Evolutionary conservation across 92 coral and sea anemone species (phyloP), one percentile per base, ranked within the genome.

Genomic region (Galaxea fascicularis): DNA sequence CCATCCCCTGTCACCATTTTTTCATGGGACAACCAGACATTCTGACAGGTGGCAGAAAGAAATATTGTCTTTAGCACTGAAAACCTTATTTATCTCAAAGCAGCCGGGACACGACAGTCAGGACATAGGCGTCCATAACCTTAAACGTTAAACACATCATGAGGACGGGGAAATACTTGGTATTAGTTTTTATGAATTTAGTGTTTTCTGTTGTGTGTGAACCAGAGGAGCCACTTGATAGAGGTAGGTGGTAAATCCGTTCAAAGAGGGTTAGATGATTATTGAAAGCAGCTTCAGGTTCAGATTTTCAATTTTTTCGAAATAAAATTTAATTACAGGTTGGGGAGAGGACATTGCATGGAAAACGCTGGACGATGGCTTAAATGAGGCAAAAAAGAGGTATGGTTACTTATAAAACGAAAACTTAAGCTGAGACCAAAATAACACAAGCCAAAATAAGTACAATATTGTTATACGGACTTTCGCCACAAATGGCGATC

Each of bases 321-420:
- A 3, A 53, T 18, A 3, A 13, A 66, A 18, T 54, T 67, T 53
- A 35, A 69, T 35, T 8, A 3, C 73, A 95, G 98, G 98, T 26
- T 95, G 95, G 92, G 95, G 97, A 27, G 93, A 82, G 29, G 72
- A 90, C 12, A 86, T 95, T 39, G 79, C 92, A 58, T 95, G 98
- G 98, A 75, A 52, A 65, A 90, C 85, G 8, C 81, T 93, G 24
- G 85, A 86, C 11, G 89, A 88, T 11, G 98, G 94, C 24, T 76
- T 88, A 65, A 88, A 82, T 35, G 93, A 86, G 54, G 93, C 98
- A 24, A 80, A 82, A 46, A 90, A 85, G 79, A 95, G 94, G 98
- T 95, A 74, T 18, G 9, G 31, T 25, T 4, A 18, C 0, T 25
- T 22, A n/a, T 41, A 1, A 22, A 41, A 28, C 18, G 16, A 18